phyloP scores from a whole-genome alignment of 2,797 vertebrate genomes.

The Leptatherina wallacei region DNA sequence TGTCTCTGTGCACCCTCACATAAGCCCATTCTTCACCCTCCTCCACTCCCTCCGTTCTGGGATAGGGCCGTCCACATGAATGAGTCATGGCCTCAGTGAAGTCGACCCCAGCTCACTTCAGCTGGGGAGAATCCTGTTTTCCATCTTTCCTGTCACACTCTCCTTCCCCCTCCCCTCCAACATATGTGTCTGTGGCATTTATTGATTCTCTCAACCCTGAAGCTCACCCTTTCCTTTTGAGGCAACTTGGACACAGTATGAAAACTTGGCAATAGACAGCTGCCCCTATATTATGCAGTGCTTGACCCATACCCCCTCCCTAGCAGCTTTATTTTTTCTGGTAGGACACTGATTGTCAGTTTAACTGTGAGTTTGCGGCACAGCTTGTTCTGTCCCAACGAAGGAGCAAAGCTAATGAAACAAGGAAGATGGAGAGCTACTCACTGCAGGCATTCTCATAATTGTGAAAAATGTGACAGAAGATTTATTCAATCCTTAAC shows the following conservation, averaged over 20 bases:
- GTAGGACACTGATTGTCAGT: constrained; percentile 67
- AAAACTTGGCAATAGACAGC: constrained; percentile 74
- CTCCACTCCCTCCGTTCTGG: constrained; percentile 27
- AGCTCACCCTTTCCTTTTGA: constrained; percentile 38
- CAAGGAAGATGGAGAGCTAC: constrained; percentile 27
- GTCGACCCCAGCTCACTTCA: constrained; percentile 72
- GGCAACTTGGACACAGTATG: constrained; percentile 52
- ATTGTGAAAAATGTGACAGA: constrained; percentile 19
- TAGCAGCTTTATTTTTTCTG: constrained; percentile 51
- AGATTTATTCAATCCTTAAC: background rate
- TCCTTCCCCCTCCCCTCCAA: constrained; percentile 9
- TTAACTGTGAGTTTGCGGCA: constrained; percentile 59
- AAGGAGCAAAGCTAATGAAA: constrained; percentile 61
- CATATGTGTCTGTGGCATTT: constrained; percentile 27
- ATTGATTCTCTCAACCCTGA: constrained; percentile 31
- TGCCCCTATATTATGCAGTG: constrained; percentile 44
- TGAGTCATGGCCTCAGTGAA: constrained; percentile 77
- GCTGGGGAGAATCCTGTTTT: constrained; percentile 30
- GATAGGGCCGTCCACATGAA: constrained; percentile 63
- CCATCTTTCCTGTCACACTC: constrained; percentile 15
- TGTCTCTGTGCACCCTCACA: constrained; percentile 71
- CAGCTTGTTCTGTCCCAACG: constrained; percentile 47
- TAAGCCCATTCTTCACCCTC: constrained; percentile 61
- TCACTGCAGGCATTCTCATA: constrained; percentile 15
- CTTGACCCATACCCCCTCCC: constrained; percentile 18